phyloP scores from a whole-genome alignment of 1,140 invertebrate genomes.

The Eumeta japonica region DNA sequence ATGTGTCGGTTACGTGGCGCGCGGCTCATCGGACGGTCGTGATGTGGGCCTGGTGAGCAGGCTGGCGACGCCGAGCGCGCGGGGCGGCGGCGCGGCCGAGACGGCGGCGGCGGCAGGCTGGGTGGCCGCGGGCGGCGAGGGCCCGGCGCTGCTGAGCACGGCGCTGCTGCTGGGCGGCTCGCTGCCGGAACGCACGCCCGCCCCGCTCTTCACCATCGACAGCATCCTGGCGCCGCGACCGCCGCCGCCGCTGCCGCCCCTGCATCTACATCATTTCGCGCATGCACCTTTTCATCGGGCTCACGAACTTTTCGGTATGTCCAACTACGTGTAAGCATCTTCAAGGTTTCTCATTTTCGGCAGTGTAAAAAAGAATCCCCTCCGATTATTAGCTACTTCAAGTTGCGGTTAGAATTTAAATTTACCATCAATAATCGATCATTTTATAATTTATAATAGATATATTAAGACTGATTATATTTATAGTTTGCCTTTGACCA shows the following conservation, averaged over 20 bases:
- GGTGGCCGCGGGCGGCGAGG: conserved; percentile 7
- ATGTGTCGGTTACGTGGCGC: no score
- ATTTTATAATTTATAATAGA: no score
- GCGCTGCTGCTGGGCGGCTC: conserved; percentile 45
- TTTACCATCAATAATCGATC: no score
- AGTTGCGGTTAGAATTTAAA: no score
- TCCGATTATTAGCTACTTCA: no score
- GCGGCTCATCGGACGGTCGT: conserved; percentile 13
- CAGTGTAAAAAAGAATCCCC: no score
- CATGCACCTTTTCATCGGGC: conserved; percentile 59
- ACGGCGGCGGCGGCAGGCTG: conserved; percentile 21
- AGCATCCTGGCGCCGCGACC: conserved; percentile 71
- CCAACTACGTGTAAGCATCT: no score
- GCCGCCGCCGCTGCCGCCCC: conserved; percentile 49
- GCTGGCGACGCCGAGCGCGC: conserved; percentile 19
- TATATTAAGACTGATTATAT: no score
- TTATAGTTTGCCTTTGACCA: no score
- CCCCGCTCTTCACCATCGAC: conserved; percentile 77
- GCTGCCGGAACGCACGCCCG: conserved; percentile 53
- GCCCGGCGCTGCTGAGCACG: conserved; percentile 41
- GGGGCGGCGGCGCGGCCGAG: conserved; percentile 22
- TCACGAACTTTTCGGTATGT: conserved; percentile 75
- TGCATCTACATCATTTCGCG: conserved; percentile 48
- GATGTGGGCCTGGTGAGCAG: conserved; percentile 14
- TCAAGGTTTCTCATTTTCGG: no score